Conservation (phyloP, 2,888 invertebrate species). For the Hyppa rectilinea region DNA sequence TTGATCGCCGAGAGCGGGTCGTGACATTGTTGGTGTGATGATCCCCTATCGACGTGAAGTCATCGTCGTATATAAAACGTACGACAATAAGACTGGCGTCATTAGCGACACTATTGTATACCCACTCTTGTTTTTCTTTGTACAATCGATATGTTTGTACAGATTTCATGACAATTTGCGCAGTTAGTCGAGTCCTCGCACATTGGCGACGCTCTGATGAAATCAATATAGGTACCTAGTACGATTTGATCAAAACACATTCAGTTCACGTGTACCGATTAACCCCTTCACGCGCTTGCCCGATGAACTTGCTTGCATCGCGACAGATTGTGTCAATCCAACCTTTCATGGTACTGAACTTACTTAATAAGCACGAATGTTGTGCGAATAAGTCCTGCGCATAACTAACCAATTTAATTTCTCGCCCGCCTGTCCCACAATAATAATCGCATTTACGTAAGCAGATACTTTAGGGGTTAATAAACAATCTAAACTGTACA, state of each 20-base stretch:
- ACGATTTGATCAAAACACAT: slow-evolving; percentile 43
- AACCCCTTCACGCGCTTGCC: slow-evolving; percentile 36
- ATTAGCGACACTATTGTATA: slow-evolving; percentile 77
- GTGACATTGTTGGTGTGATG: slow-evolving; percentile 79
- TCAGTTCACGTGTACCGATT: slow-evolving; percentile 59
- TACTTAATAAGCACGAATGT: slow-evolving; percentile 44
- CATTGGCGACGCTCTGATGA: slow-evolving; percentile 77
- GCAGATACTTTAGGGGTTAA: slow-evolving; percentile 58
- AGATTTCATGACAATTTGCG: slow-evolving; percentile 85
- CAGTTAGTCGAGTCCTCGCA: slow-evolving; percentile 74
- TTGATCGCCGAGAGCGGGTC: slow-evolving; percentile 70
- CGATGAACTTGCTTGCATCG: slow-evolving; percentile 37
- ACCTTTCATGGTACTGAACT: slow-evolving; percentile 35
- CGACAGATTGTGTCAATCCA: slow-evolving; percentile 45
- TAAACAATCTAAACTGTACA: slow-evolving; percentile 67
- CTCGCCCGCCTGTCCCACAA: slow-evolving; percentile 34
- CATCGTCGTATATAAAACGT: slow-evolving; percentile 78
- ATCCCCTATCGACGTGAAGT: slow-evolving; percentile 81
- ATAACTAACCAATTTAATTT: slow-evolving; percentile 51
- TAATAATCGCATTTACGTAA: slow-evolving; percentile 60
- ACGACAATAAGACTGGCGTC: slow-evolving; percentile 77
- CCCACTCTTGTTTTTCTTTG: slow-evolving; percentile 80
- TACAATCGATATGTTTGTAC: slow-evolving; percentile 83
- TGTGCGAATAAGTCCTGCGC: slow-evolving; percentile 23
- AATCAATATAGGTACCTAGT: slow-evolving; percentile 67